Conservation (phyloP, 2,888 invertebrate species). For the Leptarthrus brevirostris region DNA sequence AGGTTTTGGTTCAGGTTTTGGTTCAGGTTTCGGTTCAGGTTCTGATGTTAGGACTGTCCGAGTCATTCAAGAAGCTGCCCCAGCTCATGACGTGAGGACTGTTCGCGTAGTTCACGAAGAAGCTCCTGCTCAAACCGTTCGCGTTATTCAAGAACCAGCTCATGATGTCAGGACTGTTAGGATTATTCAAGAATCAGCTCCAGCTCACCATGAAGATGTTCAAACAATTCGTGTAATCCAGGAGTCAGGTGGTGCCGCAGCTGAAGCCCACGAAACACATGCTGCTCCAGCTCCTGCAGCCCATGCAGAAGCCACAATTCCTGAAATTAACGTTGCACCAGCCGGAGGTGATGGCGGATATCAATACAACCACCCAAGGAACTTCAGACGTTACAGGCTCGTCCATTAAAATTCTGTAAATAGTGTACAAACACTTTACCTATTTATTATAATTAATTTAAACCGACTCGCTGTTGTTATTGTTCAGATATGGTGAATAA, state of each 20-base stretch:
- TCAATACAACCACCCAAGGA: conserved; percentile 14
- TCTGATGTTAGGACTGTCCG: not conserved
- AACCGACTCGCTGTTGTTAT: conserved; percentile 26
- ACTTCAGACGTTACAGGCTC: not conserved
- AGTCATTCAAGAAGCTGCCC: not conserved
- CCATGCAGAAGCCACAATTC: not conserved
- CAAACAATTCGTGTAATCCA: conserved; percentile 30
- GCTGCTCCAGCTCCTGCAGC: not conserved
- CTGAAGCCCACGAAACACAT: not conserved
- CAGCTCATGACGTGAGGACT: not conserved
- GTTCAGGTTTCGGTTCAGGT: not conserved
- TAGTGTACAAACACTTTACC: not conserved
- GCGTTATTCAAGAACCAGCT: conserved; percentile 17
- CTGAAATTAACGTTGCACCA: not conserved
- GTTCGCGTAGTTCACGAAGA: too few relatives aligned
- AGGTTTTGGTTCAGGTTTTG: not conserved
- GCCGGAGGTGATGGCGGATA: conserved; percentile 7
- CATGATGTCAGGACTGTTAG: not conserved
- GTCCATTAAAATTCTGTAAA: not conserved
- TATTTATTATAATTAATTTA: conserved; percentile 20
- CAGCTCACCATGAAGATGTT: conserved; percentile 11
- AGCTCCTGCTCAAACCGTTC: conserved; percentile 8
- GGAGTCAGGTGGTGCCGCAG: conserved; percentile 1
- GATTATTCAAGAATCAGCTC: conserved; percentile 23
- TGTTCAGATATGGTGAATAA: conserved; percentile 24